Evolutionary conservation across 2,888 invertebrate species (phyloP), one percentile per base, ranked within the genome.

Genomic region (Microctonus brassicae): DNA sequence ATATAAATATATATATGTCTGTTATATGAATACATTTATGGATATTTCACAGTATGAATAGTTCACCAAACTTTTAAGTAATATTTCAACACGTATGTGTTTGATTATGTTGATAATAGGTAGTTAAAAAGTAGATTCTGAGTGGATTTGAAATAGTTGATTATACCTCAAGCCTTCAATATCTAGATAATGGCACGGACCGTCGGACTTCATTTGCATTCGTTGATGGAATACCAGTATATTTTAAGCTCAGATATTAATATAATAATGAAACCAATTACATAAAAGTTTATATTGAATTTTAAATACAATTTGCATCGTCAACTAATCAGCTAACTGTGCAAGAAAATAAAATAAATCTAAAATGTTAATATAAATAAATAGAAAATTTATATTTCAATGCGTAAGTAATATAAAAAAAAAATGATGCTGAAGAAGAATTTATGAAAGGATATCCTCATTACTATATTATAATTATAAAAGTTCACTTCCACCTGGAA

Each of bases 401-500:
- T 34, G 13, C 11, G 13, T 39, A 36, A 24, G 39, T 26, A 61
- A 61, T 39, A 24, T 13, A n/a, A n/a, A 61, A 13, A 34, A 13
- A 26, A 26, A 55, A 47, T n/a, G n/a, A 39, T 39, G 13, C 3
- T n/a, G n/a, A 13, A n/a, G 13, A 57, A 57, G 57, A 36, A 20
- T 11, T 13, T 13, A 39, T 22, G 39, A n/a, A n/a, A n/a, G n/a
- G n/a, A n/a, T n/a, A n/a, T n/a, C n/a, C n/a, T n/a, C n/a, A n/a
- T n/a, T n/a, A 77, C 78, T 71, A 73, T 79, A 81, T 79, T 78
- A 82, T 81, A 78, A 78, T 77, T 75, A 78, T 78, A 75, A 79
- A 80, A 80, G 75, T 77, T 34, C 42, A 34, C 39, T 29, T 58
- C 34, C 36, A 58, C 39, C 36, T 65, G 53, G 61, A 65, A 65